A percentile compares a stretch with the other conserved stretches of the same genome.
Evolutionary conservation across 2,113 vertebrate genomes (phyloP).

Genomic region (Otolemur garnettii): DNA sequence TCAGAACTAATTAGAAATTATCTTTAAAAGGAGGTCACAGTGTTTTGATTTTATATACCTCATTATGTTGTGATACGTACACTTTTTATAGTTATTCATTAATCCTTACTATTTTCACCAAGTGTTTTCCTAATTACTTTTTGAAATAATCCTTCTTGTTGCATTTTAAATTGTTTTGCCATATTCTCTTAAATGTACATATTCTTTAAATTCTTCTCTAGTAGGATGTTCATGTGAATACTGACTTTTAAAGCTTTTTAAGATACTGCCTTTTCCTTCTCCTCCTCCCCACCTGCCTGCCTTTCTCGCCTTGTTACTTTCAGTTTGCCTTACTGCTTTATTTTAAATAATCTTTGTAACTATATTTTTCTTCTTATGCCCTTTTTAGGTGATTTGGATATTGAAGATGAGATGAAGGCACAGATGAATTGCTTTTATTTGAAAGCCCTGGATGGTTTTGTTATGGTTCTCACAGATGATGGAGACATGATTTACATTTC

Average conservation of each 20-base stretch:
- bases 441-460: conserved; percentile 98
- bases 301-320: conserved; percentile 20
- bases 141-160: conserved; percentile 11
- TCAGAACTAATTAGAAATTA: conserved; percentile 56
- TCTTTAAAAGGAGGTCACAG: conserved; percentile 28
- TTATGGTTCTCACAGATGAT: conserved; percentile 98
- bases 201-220: not conserved
- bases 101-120: not conserved
- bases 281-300: not conserved
- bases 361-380: not conserved
- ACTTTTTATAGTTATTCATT: not conserved
- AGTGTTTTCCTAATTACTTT: not conserved
- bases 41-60: not conserved
- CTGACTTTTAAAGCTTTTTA: conserved; percentile 57
- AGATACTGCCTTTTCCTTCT: not conserved
- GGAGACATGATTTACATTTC: conserved; percentile 98
- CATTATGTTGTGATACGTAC: not conserved
- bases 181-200: not conserved
- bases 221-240: conserved; percentile 45
- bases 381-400: conserved; percentile 87
- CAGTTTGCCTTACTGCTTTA: conserved; percentile 4
- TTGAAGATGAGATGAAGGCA: conserved; percentile 93
- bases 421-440: conserved; percentile 96
- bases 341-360: conserved; percentile 61
- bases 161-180: conserved; percentile 4